These are phyloP conservation scores for Mantis religiosa DNA, from an alignment of 2,888 invertebrate species.

Conservation along the genomic window DNA sequence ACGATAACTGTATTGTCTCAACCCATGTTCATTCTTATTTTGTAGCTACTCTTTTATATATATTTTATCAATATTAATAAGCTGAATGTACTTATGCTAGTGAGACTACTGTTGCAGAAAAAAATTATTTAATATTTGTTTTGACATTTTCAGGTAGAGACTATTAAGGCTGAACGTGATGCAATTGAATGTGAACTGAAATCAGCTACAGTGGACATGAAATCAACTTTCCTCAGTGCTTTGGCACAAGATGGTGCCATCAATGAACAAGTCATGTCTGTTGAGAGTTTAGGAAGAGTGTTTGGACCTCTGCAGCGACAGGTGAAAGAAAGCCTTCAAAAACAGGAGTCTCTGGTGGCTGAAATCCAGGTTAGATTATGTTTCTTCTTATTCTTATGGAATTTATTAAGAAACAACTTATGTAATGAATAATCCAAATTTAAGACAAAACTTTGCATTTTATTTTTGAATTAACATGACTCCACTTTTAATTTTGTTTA, in stretches of 20 bases:
- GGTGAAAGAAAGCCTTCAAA: constrained; percentile 68
- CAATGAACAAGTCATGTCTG: constrained; percentile 69
- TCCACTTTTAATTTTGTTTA: too few relatives aligned
- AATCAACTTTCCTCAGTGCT: constrained; percentile 70
- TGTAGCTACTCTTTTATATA: too few relatives aligned
- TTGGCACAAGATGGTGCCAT: constrained; percentile 73
- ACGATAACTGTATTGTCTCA: too few relatives aligned
- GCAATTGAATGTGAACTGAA: constrained; percentile 83
- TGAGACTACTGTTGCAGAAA: too few relatives aligned
- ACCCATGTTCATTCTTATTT: too few relatives aligned
- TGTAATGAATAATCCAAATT: neutral
- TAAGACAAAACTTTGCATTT: neutral
- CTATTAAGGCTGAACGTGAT: constrained; percentile 84
- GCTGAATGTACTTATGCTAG: too few relatives aligned
- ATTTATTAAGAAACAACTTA: too few relatives aligned
- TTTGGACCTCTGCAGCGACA: constrained; percentile 75
- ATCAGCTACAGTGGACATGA: constrained; percentile 75
- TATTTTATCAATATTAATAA: too few relatives aligned
- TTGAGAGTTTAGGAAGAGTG: constrained; percentile 66
- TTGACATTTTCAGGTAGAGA: constrained; percentile 59
- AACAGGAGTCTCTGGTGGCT: constrained; percentile 64
- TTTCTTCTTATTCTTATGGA: neutral
- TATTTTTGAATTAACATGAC: neutral
- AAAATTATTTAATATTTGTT: too few relatives aligned
- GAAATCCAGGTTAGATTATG: constrained; percentile 59